phyloP scores from a whole-genome alignment of 2,797 vertebrate species.

The Alosa sapidissima region DNA sequence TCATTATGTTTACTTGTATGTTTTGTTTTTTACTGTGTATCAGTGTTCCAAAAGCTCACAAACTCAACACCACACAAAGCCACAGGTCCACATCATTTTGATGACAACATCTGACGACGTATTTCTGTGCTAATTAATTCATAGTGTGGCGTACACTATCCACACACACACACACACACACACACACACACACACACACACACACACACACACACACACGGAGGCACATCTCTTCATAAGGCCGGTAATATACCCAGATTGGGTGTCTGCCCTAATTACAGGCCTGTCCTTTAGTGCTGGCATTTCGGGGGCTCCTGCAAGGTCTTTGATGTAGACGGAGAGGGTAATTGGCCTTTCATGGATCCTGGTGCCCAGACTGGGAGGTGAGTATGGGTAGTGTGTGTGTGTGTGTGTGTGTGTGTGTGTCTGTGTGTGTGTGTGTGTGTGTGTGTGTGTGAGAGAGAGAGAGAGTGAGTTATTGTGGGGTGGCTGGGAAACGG shows the following conservation, averaged over 20 bases:
- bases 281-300: neutral
- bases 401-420: conserved; percentile 11
- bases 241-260: neutral
- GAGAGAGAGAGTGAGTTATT: too few relatives aligned
- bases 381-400: neutral
- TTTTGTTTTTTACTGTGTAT: neutral
- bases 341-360: conserved; percentile 9
- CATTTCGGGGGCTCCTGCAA: neutral
- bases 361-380: neutral
- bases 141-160: neutral
- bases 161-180: neutral
- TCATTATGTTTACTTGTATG: too few relatives aligned
- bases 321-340: conserved; percentile 8
- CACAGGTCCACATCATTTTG: neutral
- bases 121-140: conserved; percentile 6
- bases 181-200: neutral
- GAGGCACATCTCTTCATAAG: neutral
- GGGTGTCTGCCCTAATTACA: conserved; percentile 6
- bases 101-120: neutral
- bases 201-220: neutral
- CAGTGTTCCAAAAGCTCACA: neutral
- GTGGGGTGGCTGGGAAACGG: neutral
- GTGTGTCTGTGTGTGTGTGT: neutral
- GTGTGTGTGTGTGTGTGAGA: neutral
- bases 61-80: neutral